Conservation (phyloP, 2,113 vertebrate genomes). For the Hippoglossus stenolepis region DNA sequence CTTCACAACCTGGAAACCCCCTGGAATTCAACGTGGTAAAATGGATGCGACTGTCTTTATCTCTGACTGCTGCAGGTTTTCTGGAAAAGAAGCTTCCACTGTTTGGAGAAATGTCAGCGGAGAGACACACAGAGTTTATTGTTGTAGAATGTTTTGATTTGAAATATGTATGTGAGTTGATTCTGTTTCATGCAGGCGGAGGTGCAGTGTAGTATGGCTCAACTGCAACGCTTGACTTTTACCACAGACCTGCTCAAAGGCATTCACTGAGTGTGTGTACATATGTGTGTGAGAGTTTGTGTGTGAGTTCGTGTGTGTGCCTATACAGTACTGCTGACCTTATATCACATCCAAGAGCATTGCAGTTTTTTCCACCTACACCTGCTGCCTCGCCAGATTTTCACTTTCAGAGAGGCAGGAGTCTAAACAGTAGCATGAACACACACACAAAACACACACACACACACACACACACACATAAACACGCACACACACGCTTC, state of each 20-base stretch:
- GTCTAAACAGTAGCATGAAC: constrained; percentile 25
- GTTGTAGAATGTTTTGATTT: constrained; percentile 2
- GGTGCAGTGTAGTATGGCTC: not conserved
- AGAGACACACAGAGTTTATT: not conserved
- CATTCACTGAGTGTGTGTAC: constrained; percentile 13
- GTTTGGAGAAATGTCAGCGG: not conserved
- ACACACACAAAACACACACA: constrained; percentile 35
- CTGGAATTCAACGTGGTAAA: not conserved
- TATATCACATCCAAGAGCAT: constrained; percentile 47
- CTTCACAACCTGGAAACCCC: not conserved
- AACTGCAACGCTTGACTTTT: constrained; percentile 52
- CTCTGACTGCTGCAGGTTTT: not conserved
- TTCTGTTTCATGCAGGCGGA: constrained; percentile 2
- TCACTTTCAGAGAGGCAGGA: constrained; percentile 36
- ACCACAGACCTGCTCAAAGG: constrained; percentile 41
- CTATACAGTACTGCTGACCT: constrained; percentile 60
- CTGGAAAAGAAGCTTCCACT: not conserved
- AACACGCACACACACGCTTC: constrained; percentile 54
- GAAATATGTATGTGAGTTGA: constrained; percentile 10
- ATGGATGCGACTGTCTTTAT: not conserved
- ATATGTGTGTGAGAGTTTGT: not conserved
- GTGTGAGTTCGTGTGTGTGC: not conserved
- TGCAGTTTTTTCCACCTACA: constrained; percentile 41
- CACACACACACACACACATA: constrained; percentile 32
- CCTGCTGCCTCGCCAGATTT: constrained; percentile 70